Base-by-base conservation (phyloP, 2,113 vertebrate genomes). In the Alouatta palliata region DNA sequence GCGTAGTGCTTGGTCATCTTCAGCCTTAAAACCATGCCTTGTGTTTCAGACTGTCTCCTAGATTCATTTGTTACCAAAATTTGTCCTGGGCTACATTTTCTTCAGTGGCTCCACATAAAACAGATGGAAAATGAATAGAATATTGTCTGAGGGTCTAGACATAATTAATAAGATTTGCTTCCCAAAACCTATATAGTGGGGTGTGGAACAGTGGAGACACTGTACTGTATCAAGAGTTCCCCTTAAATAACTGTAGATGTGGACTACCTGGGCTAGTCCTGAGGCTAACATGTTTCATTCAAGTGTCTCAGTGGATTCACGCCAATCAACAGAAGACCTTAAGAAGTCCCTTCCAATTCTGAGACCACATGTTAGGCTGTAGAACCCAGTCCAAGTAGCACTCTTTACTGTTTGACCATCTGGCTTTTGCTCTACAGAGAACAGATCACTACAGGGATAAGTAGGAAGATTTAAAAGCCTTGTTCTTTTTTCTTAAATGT, bases 401-500 rank as follows among this genome's bases (percentile, higher is more conserved):
- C n/a, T 92, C 52, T 81, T 37, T 75, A 70, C 75, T 64, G 30
- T 64, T 64, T 30, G 43, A 58, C 32, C 49, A 76, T 71, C 85
- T 84, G 88, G 52, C 40, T 64, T 66, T 95, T 68, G 37, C 35
- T 95, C 70, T 81, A 8, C 58, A 64, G 76, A 90, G 79, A 70
- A 49, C 10, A 87, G 73, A 93, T 97, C 61, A 95, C 70, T 90
- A 90, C 23, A 9, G 87, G 89, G 80, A 95, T 94, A 97, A 98
- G 80, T 17, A 49, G 14, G 47, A 82, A 94, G 81, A 87, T 96
- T 97, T 75, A 90, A 87, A 95, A 95, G 80, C n/a, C 90, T 84
- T 52, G 37, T 92, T 96, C 68, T 94, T 91, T 14, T 95, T 91
- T 94, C 89, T 97, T 66, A 95, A 97, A 85, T 75, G 87, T 92